Conservation (phyloP, 2,888 invertebrate genomes). For the Drosophila nr. fundita region DNA sequence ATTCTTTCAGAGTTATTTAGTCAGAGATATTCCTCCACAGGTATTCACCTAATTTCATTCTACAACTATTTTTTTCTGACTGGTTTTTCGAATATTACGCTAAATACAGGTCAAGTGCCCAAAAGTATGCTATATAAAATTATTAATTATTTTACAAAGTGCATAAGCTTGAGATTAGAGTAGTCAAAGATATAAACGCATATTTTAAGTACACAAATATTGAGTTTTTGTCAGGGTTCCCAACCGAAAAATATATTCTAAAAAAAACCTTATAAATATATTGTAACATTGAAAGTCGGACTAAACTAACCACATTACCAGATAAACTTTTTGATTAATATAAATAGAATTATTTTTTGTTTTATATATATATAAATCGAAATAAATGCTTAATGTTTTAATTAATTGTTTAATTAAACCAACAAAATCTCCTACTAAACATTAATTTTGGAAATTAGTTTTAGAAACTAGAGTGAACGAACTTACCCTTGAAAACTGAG, state of each 20-base stretch:
- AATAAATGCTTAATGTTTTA: neutral
- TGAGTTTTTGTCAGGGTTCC: neutral
- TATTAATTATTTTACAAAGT: neutral
- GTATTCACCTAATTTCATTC: neutral
- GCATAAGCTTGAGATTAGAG: neutral
- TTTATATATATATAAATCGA: neutral
- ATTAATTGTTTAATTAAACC: neutral
- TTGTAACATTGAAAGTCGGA: neutral
- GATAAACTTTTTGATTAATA: neutral
- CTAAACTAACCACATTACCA: too few relatives aligned
- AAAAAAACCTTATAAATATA: neutral
- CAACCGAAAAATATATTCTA: neutral
- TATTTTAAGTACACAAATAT: neutral
- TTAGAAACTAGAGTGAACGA: neutral
- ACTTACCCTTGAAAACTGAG: neutral
- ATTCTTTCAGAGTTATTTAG: neutral
- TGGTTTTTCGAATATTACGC: neutral
- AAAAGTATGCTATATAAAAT: constrained; percentile 40
- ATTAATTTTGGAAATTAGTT: neutral
- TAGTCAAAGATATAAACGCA: neutral
- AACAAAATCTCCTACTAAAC: fast-evolving
- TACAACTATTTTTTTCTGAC: neutral
- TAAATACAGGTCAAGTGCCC: constrained; percentile 14
- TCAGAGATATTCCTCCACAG: neutral
- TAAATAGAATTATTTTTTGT: neutral